Conservation (phyloP, 2,797 vertebrate species). For the Pteropus rufus region DNA sequence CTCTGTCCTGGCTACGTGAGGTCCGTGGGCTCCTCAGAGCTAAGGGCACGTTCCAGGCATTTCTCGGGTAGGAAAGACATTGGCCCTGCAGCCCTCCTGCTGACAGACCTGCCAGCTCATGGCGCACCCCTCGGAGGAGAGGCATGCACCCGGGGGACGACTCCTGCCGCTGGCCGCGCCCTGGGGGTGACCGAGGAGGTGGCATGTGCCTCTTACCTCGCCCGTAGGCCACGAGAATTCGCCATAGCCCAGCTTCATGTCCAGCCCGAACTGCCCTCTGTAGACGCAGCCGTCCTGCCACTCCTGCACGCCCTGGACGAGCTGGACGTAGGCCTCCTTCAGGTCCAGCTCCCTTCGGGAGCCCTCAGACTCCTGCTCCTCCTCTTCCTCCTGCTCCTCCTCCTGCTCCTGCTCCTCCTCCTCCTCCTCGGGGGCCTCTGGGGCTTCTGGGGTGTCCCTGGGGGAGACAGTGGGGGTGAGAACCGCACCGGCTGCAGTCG, state of each 20-base stretch:
- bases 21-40: neutral
- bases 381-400: neutral
- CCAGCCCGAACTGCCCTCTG: conserved; percentile 83
- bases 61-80: neutral
- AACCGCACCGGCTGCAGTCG: accelerated
- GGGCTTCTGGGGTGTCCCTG: neutral
- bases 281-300: conserved; percentile 88
- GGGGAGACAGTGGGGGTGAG: neutral
- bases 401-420: too few relatives aligned
- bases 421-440: neutral
- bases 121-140: too few relatives aligned
- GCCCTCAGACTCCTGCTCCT: neutral
- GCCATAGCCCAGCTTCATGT: conserved; percentile 86
- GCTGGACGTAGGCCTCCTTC: conserved; percentile 21
- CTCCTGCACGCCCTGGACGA: conserved; percentile 75
- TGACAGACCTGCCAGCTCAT: accelerated
- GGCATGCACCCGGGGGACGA: neutral
- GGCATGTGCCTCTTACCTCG: conserved; percentile 75
- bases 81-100: neutral
- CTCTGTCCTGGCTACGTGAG: neutral
- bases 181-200: accelerated
- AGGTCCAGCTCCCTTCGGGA: neutral
- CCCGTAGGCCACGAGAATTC: conserved; percentile 84
- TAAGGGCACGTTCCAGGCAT: neutral
- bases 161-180: neutral